phyloP scores from a whole-genome alignment of 2,888 invertebrate species.

The Himalopsyche kuldschensis region DNA sequence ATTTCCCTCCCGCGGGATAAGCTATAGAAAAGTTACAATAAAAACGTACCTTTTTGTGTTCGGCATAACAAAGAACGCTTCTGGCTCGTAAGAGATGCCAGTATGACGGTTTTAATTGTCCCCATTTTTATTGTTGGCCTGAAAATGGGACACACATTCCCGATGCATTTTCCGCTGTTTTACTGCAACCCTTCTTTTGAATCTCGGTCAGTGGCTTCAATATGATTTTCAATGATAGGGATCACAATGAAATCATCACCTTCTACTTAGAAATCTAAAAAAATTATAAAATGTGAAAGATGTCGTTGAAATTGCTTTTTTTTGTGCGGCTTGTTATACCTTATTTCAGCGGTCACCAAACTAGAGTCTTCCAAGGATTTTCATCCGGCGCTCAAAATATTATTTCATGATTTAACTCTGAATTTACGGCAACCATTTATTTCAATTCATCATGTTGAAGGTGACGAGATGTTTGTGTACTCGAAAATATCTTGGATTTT shows the following conservation, averaged over 20 bases:
- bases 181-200: slow-evolving; percentile 20
- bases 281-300: too few relatives aligned
- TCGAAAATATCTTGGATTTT: too few relatives aligned
- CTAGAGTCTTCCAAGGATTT: too few relatives aligned
- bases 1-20: not conserved
- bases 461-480: too few relatives aligned
- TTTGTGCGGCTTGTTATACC: too few relatives aligned
- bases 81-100: slow-evolving; percentile 14
- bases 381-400: too few relatives aligned
- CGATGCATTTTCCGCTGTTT: slow-evolving; percentile 34
- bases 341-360: too few relatives aligned
- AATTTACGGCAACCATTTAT: too few relatives aligned
- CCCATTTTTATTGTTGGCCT: slow-evolving; percentile 34
- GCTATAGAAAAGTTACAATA: slow-evolving; percentile 13
- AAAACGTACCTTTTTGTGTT: slow-evolving; percentile 7
- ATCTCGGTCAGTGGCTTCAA: not conserved
- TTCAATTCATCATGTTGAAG: too few relatives aligned
- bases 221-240: not conserved
- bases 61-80: slow-evolving; percentile 21
- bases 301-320: too few relatives aligned
- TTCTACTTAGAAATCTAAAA: too few relatives aligned
- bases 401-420: too few relatives aligned
- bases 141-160: slow-evolving; percentile 33
- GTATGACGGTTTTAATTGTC: slow-evolving; percentile 32
- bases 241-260: not conserved